Percentiles rank a stretch among this genome's conserved stretches.
Evolutionary conservation across 2,113 vertebrate species (phyloP).

Genomic region (Candoia aspera): DNA sequence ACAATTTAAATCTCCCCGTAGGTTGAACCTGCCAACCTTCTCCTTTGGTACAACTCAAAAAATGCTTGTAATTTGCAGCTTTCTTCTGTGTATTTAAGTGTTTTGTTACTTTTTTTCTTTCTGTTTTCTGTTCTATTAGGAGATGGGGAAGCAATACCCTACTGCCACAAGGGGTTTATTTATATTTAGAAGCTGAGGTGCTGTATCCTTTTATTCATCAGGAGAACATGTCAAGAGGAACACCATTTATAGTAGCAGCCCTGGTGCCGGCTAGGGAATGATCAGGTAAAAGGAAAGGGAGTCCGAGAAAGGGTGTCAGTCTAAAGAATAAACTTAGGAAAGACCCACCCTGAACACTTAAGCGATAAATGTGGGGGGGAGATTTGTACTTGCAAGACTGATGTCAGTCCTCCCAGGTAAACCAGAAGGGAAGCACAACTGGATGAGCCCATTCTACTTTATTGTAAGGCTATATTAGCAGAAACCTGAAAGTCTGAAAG

Average conservation of each 20-base stretch:
- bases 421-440: no score
- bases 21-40: conserved; percentile 47
- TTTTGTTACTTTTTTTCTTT: conserved; percentile 50
- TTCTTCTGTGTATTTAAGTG: conserved; percentile 64
- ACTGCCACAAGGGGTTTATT: conserved; percentile 58
- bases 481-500: no score
- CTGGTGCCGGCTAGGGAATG: not conserved
- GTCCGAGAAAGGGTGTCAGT: no score
- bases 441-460: no score
- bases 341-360: no score
- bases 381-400: no score
- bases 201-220: conserved; percentile 52
- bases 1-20: conserved; percentile 54
- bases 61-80: conserved; percentile 48
- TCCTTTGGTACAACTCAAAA: conserved; percentile 26
- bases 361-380: no score
- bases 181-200: conserved; percentile 57
- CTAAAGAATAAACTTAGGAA: no score
- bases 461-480: no score
- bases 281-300: not conserved
- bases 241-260: not conserved
- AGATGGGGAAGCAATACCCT: conserved; percentile 54
- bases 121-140: conserved; percentile 34
- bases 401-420: no score
- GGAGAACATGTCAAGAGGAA: not conserved